Conservation (phyloP, 2,797 vertebrate genomes). For the Brachyrhaphis roseni region DNA sequence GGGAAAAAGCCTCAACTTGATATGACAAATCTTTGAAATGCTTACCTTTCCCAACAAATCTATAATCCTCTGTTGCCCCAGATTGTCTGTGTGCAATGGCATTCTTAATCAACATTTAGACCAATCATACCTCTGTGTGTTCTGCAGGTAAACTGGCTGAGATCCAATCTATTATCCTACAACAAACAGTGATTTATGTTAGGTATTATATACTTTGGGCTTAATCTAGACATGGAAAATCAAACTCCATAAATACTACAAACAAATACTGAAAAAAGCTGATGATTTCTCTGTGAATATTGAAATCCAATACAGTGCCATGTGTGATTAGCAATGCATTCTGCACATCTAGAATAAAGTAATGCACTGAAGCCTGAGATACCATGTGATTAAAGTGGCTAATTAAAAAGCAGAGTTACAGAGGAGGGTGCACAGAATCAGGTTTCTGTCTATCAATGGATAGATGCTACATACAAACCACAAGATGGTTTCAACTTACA, state of each 20-base stretch:
- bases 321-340: slow-evolving; percentile 67
- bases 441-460: slow-evolving; percentile 65
- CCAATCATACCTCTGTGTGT: slow-evolving; percentile 23
- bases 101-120: slow-evolving; percentile 57
- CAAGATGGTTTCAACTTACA: slow-evolving; percentile 68
- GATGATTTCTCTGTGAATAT: slow-evolving; percentile 16
- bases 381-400: slow-evolving; percentile 56
- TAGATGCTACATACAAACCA: slow-evolving; percentile 62
- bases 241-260: too few relatives aligned
- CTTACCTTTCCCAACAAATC: slow-evolving; percentile 70
- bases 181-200: slow-evolving; percentile 11
- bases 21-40: slow-evolving; percentile 71
- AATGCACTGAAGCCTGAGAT: slow-evolving; percentile 55
- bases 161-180: background rate
- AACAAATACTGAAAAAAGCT: slow-evolving; percentile 2
- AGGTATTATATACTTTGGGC: background rate
- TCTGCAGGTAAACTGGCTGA: slow-evolving; percentile 21
- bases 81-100: slow-evolving; percentile 51
- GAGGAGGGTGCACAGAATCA: slow-evolving; percentile 55
- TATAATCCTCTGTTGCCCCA: slow-evolving; percentile 69
- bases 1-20: slow-evolving; percentile 41
- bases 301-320: slow-evolving; percentile 50
- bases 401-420: slow-evolving; percentile 48
- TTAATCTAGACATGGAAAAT: background rate
- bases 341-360: slow-evolving; percentile 56